Base-by-base conservation (phyloP, 2,797 vertebrate species). In the Ptychadena robeensis region DNA sequence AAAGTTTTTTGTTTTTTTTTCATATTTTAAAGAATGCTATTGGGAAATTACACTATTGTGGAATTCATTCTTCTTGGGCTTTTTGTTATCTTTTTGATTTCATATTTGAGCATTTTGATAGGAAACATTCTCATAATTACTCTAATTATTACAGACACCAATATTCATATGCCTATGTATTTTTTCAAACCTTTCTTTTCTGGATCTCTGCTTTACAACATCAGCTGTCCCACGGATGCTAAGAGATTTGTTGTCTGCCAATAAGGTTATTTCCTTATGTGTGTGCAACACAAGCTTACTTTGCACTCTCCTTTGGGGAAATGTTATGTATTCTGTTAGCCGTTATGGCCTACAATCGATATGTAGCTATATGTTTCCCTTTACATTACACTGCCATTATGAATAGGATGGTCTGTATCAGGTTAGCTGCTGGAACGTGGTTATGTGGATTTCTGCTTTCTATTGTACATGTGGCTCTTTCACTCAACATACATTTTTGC, bases 151-250 rank as follows among this genome's bases (percentile, higher is more conserved):
- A 59, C 14, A 18, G 71, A 73, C 7, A 11, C 3, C 28, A 73
- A n/a, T 32, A 44, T 73, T 28, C 40, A 73, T 18, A 73, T 48
- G 1, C 44, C 71, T 1, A 73, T 73, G 71, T 88, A 88, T 28
- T 86, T 89, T 89, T 22, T 83, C 74, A 9, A 77, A 83, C 27
- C 83, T 89, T 22, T 88, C 86, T 25, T 81, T 88, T n/a, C 79
- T 88, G 61, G 86, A 87, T 86, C 68, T 76, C 9, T 7, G 74
- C 53, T 84, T 85, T 72, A 82, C 88, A 30, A 82, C 77, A 1
- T 70, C 77, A 22, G 65, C 85, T 57, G 77, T 86, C 1, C 85
- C 85, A 38, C 82, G 86, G 67, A 85, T 87, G 83, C 65, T 87
- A 4, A 73, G 71, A 78, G 76, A 87, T 7, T 77, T 87, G 37